Evolutionary conservation across 2,888 invertebrate genomes (phyloP), one percentile per base, ranked within the genome.

Genomic region (Oithona nana): DNA sequence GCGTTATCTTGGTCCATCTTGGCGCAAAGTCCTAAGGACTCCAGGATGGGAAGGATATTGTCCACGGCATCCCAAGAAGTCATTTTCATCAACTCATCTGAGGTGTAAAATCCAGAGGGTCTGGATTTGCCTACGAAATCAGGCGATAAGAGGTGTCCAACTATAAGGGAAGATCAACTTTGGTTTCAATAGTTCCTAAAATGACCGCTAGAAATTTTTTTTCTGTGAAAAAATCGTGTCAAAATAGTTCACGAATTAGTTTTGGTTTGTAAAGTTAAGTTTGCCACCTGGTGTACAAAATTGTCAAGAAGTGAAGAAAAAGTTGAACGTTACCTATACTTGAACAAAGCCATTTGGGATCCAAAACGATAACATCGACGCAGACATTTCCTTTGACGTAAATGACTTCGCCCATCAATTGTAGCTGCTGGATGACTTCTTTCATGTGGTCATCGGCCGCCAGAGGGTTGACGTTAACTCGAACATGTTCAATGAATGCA

Each of bases 81-180:
- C 70, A 79, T 82, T 68, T 82, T 77, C 50, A 82, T 77, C 70
- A 86, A 82, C 71, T 85, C 84, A 67, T 83, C 83, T 13, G 79
- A 73, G 1, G 82, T 80, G 71, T 83, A 85, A 67, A 82, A 82
- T 1, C 85, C 86, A 20, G 82, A 80, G 8, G 79, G 77, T 39
- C 81, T 74, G 31, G 78, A 76, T 61, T 74, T 72, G 26, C 72
- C 70, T 63, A 77, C 69, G 67, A 79, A 79, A 60, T 78, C 79
- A 52, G 74, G 74, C 64, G 76, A 80, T 61, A 85, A 73, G 55
- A 85, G 74, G 70, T 80, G 79, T 1, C 84, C 84, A 59, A 84
- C 74, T 24, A 84, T 75, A 66, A 80, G 79, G 28, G n/a, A n/a
- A n/a, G n/a, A n/a, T n/a, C n/a, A n/a, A n/a, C n/a, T n/a, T n/a